Evolutionary conservation across 53 echinoderm and acorn worm genomes (phyloP).

Genomic region (Luidia sarsii): DNA sequence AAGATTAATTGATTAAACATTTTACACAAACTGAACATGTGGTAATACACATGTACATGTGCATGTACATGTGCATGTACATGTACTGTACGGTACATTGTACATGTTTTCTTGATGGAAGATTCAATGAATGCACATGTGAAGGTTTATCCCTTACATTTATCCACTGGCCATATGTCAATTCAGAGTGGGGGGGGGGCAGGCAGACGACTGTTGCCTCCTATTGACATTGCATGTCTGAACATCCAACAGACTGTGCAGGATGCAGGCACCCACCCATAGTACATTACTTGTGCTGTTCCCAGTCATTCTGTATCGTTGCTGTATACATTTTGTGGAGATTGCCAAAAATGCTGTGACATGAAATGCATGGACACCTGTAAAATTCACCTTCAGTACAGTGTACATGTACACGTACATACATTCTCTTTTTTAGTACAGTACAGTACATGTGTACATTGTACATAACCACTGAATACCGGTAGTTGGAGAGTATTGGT

Average conservation of each 20-base stretch:
- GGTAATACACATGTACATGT: not conserved
- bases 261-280: not conserved
- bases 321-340: no score
- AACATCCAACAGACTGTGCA: not conserved
- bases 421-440: no score
- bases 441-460: no score
- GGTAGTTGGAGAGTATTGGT: no score
- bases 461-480: no score
- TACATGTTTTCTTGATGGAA: not conserved
- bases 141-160: not conserved
- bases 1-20: not conserved
- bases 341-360: no score
- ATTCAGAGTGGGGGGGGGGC: not conserved
- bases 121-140: not conserved
- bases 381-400: no score
- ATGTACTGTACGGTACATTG: not conserved
- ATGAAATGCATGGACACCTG: no score
- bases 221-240: not conserved
- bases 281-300: no score
- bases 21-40: no score
- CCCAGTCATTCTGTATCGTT: no score
- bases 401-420: no score
- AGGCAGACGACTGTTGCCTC: not conserved
- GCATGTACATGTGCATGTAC: constrained; percentile 4
- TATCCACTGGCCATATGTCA: not conserved